A percentile compares a stretch with the other conserved stretches of the same genome.
Conservation (phyloP, 2,888 invertebrate genomes). For the Rhimphoctona megacephalus region DNA sequence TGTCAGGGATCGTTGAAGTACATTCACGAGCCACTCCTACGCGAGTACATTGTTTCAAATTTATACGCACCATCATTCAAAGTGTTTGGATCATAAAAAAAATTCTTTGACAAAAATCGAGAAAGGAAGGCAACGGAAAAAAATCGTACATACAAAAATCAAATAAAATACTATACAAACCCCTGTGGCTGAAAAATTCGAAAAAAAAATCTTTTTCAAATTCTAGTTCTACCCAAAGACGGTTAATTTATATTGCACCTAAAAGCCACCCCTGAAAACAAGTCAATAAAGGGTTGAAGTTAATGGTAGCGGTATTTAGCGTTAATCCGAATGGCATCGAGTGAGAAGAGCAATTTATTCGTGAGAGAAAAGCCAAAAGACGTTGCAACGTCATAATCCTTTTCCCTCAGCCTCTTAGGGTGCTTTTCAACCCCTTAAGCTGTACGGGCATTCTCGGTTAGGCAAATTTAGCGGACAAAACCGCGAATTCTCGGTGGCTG, state of each 20-base stretch:
- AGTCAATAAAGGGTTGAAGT: slow-evolving; percentile 8
- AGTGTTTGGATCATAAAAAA: neutral
- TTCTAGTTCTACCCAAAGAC: neutral
- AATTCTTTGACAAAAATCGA: neutral
- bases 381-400: slow-evolving; percentile 55
- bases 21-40: neutral
- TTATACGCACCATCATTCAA: neutral
- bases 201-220: neutral
- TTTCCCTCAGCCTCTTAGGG: neutral
- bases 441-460: slow-evolving; percentile 53
- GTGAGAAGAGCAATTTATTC: neutral
- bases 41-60: slow-evolving; percentile 3
- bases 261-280: neutral
- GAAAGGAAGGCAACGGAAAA: neutral
- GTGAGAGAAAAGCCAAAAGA: slow-evolving; percentile 36
- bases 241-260: neutral
- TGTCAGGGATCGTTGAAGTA: neutral
- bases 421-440: slow-evolving; percentile 10
- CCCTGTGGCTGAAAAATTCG: neutral
- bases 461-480: slow-evolving; percentile 63
- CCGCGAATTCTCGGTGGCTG: slow-evolving; percentile 37
- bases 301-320: slow-evolving; percentile 13
- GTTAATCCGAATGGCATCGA: neutral
- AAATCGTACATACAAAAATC: neutral
- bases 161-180: neutral